Base-by-base conservation (phyloP, 2,113 vertebrate species). In the Phalacrocorax carbo region DNA sequence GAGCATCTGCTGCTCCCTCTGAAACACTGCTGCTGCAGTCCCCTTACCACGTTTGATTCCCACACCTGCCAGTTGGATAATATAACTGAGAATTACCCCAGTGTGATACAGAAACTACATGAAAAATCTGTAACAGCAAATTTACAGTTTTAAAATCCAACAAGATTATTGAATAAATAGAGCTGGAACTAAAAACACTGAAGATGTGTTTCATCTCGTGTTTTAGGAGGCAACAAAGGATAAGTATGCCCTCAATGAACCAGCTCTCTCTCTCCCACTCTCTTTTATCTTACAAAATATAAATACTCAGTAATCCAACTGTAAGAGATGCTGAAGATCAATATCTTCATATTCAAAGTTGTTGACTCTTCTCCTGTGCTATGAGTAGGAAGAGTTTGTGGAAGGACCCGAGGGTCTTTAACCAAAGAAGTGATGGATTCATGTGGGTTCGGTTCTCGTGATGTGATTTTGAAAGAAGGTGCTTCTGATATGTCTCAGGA, bases 171-270 rank as follows among this genome's bases (percentile, higher is more conserved):
- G 38, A 42, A 51, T 58, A 87, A 85, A 78, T 77, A 83, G 32
- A 86, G 17, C 38, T 70, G 26, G 36, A 69, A 86, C 83, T 95
- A 94, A 91, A 94, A 91, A 70, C 82, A 70, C 30, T 40, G 85
- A 54, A 93, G 46, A 55, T 73, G 93, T 97, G 75, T 97, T 97
- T 96, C 84, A 83, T 97, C 93, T 94, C 27, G 5, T 96, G 34
- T 82, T 96, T 96, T 91, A 90, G 60, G 61, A 96, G 55, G 30
- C 52, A 96, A 52, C 54, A 71, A 90, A 94, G 57, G 81, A 93
- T 82, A 94, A 69, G 34, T 46, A 52, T 60, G 29, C 25, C 26
- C 27, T 82, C 71, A 62, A 21, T 54, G 48, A 95, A 55, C 23
- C 4, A 2, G 4, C 29, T 96, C 42, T 88, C 51, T 94, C 40